Percentiles rank a stretch among this genome's conserved stretches.
These are phyloP conservation scores for Myrmecophaga tridactyla DNA, from an alignment of 2,113 vertebrate genomes.

Conservation along the genomic window DNA sequence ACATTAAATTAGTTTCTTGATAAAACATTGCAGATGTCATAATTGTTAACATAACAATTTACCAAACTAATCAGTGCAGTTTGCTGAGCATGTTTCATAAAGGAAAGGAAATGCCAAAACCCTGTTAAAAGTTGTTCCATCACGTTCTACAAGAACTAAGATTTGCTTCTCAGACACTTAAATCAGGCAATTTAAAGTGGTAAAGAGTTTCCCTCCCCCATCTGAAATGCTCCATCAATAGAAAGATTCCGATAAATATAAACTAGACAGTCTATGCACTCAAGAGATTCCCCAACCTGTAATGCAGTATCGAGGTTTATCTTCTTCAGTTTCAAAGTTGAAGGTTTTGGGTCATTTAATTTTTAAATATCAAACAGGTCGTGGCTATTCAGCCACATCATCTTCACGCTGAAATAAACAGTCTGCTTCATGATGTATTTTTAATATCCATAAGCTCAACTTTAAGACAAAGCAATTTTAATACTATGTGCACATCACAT, in stretches of 20 bases:
- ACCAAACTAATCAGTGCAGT: constrained; percentile 86
- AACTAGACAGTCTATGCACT: constrained; percentile 44
- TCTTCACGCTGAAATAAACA: constrained; percentile 67
- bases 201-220: constrained; percentile 68
- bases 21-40: constrained; percentile 94
- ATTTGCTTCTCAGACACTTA: constrained; percentile 66
- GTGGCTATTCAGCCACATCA: constrained; percentile 39
- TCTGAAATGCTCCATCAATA: constrained; percentile 74
- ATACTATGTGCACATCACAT: too few species aligned
- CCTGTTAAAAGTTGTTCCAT: constrained; percentile 73
- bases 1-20: constrained; percentile 99
- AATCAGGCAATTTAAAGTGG: constrained; percentile 72
- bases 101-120: constrained; percentile 85
- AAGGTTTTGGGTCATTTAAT: constrained; percentile 68
- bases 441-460: too few species aligned
- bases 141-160: constrained; percentile 78
- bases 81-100: constrained; percentile 88
- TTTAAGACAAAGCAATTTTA: too few species aligned
- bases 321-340: constrained; percentile 63
- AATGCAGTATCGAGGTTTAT: constrained; percentile 1
- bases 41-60: constrained; percentile 90
- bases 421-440: constrained; percentile 70
- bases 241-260: constrained; percentile 65
- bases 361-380: constrained; percentile 26
- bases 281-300: constrained; percentile 32